Evolutionary conservation across 2,888 invertebrate species (phyloP), one percentile per base, ranked within the genome.

Genomic region (Plebejus argus): DNA sequence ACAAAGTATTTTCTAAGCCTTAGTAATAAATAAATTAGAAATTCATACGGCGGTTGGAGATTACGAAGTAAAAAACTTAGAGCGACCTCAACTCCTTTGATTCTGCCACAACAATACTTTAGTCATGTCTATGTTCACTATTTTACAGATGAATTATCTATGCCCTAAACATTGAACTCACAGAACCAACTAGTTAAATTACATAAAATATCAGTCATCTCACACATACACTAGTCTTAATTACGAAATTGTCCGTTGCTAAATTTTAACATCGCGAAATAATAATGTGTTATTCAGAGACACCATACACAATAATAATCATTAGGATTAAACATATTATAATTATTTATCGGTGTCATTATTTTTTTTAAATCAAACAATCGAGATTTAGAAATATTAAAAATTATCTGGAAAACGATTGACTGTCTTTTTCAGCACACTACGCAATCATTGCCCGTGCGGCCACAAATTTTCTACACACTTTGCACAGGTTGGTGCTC

Each of bases 21-120:
- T 88, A 89, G 80, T 78, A 83, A 86, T 84, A 88, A 89, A 88
- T 90, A 89, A 89, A 88, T 89, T 86, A 87, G 66, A 77, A 80
- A 78, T 78, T 79, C 76, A 76, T 79, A 76, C 72, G 77, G 78
- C 74, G 75, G 71, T 71, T 71, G 76, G 61, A 77, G 78, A 78
- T 72, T 78, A 80, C 71, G 78, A 76, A 70, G 76, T 76, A 70
- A 70, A 70, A 76, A 53, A 70, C 76, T 53, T 71, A 71, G 35
- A 71, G 20, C 71, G 20, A 71, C 71, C n/a, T 39, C 35, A 71
- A 71, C 39, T 20, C 10, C 39, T 39, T 39, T 23, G 71, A 71
- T 71, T 71, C 71, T 71, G 71, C 39, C 20, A 10, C 18, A 66
- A 28, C 28, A 66, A 66, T 66, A 66, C 33, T 66, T 66, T 66